Percentiles rank a stretch among this genome's conserved stretches.
Evolutionary conservation across 2,797 vertebrate genomes (phyloP).

Genomic region (Crax fasciolata): DNA sequence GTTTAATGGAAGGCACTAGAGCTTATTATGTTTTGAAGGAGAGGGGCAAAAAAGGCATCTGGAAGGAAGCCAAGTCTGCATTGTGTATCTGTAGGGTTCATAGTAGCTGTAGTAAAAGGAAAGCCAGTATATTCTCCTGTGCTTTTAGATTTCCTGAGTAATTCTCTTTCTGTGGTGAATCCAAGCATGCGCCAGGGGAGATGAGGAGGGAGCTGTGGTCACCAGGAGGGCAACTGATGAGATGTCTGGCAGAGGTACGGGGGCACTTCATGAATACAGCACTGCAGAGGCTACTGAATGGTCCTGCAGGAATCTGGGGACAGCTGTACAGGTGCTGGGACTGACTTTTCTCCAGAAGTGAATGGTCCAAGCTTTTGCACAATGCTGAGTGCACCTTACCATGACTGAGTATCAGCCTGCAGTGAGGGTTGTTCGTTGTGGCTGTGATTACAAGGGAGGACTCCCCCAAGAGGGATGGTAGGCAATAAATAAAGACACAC

Average conservation of each 20-base stretch:
- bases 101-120: neutral
- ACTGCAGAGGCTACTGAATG: neutral
- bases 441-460: neutral
- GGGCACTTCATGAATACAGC: fast-evolving
- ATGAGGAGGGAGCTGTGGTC: neutral
- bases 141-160: neutral
- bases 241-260: neutral
- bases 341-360: neutral
- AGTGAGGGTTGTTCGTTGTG: neutral
- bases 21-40: slow-evolving; percentile 31
- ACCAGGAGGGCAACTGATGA: neutral
- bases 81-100: neutral
- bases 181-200: neutral
- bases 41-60: neutral
- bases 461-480: neutral
- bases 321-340: neutral
- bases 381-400: neutral
- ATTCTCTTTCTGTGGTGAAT: neutral
- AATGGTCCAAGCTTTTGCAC: neutral
- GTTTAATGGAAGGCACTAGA: slow-evolving; percentile 53
- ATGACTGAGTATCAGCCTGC: neutral
- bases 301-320: neutral
- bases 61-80: neutral
- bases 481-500: neutral
- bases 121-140: neutral